Percentiles rank a stretch among this genome's conserved stretches.
These are phyloP conservation scores for Saturnia pavonia DNA, from an alignment of 2,888 invertebrate genomes.

Conservation along the genomic window DNA sequence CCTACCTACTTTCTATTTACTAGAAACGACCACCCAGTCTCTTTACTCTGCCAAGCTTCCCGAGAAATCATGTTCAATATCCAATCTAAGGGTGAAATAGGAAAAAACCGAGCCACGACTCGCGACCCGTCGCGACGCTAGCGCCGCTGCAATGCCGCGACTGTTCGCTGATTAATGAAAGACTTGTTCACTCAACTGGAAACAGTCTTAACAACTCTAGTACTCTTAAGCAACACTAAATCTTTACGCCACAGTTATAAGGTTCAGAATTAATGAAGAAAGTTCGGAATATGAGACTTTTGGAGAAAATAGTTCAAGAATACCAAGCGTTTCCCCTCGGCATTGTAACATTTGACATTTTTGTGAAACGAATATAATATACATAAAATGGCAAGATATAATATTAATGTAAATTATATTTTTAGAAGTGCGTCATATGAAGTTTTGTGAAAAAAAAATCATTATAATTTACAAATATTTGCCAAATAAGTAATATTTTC, in stretches of 20 bases:
- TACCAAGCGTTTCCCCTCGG: constrained; percentile 79
- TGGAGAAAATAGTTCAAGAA: constrained; percentile 49
- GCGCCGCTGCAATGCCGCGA: constrained; percentile 77
- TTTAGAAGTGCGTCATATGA: neutral
- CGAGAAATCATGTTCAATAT: constrained; percentile 79
- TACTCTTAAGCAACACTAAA: constrained; percentile 24
- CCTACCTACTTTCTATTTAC: constrained; percentile 10
- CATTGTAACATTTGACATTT: constrained; percentile 81
- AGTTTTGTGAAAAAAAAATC: too few relatives aligned
- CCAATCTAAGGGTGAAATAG: constrained; percentile 78
- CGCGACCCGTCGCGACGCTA: constrained; percentile 66
- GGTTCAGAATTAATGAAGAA: constrained; percentile 24
- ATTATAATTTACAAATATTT: too few relatives aligned
- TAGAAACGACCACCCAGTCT: constrained; percentile 68
- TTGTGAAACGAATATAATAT: constrained; percentile 72
- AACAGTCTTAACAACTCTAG: constrained; percentile 44
- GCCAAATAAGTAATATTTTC: too few relatives aligned
- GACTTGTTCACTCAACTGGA: constrained; percentile 68
- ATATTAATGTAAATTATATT: constrained; percentile 39
- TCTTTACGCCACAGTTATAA: constrained; percentile 19
- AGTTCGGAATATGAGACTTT: constrained; percentile 32
- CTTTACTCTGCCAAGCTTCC: constrained; percentile 63
- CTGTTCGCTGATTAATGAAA: constrained; percentile 79
- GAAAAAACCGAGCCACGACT: constrained; percentile 77
- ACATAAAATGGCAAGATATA: constrained; percentile 73